Base-by-base conservation (phyloP, 1,140 invertebrate genomes). In the Aphelenchoides fujianensis region DNA sequence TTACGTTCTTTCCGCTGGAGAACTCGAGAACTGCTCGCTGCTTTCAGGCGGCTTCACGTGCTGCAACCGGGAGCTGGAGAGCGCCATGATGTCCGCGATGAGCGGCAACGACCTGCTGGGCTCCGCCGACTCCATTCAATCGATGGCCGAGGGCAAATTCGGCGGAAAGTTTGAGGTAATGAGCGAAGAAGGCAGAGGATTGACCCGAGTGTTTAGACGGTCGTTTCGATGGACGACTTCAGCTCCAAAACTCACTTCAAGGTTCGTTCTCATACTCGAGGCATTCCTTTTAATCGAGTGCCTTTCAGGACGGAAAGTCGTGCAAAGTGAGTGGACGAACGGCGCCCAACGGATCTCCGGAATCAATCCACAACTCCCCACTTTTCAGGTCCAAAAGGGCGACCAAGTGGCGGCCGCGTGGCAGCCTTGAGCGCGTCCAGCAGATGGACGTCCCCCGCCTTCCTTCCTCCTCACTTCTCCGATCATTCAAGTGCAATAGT, bases 1-100 rank as follows among this genome's bases (percentile, higher is more conserved):
- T 23, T 30, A 27, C 28, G 28, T 7, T 16, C 28, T 62, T 35
- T 62, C 9, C 9, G 9, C 52, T 61, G 69, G 82, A 84, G 72
- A 82, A 84, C 64, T 82, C 84, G 57, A 77, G 70, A 69, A n/a
- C n/a, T n/a, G n/a, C n/a, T n/a, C n/a, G n/a, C n/a, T n/a, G n/a
- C n/a, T n/a, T n/a, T n/a, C n/a, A n/a, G n/a, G n/a, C n/a, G 81
- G 81, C n/a, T 84, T 84, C 70, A 82, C 81, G 34, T 82, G 81
- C 62, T 82, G 81, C 71, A 76, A 82, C 68, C 83, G 79, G 71
- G 68, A 72, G 9, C 72, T 82, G 36, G 74, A 81, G 69, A 73
- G 57, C n/a, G 77, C 81, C 30, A 82, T 82, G 81, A 83, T 80
- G 41, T 57, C 34, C 36, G 76, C 83, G 23, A 82, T 82, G 81